Percentiles rank a stretch among this genome's conserved stretches.
Conservation (phyloP, 2,888 invertebrate species). For the Netelia inedita region DNA sequence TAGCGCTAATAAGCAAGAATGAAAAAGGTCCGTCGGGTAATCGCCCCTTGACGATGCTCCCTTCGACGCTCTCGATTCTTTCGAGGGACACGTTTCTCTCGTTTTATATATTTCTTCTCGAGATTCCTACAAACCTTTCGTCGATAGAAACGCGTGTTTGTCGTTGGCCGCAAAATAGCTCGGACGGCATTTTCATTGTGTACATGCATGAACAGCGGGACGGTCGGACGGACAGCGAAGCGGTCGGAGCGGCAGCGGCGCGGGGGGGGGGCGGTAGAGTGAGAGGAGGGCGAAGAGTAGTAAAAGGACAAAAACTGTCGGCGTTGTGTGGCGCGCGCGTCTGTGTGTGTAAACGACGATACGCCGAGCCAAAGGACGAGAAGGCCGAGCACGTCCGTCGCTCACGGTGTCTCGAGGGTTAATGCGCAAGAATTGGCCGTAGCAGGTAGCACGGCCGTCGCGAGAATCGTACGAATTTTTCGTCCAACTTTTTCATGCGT, state of each 20-base stretch:
- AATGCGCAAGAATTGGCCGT: background rate
- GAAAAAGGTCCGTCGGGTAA: background rate
- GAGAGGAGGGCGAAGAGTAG: background rate
- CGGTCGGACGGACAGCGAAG: conserved; percentile 1
- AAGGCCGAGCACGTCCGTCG: conserved; percentile 39
- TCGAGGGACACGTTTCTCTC: conserved; percentile 14
- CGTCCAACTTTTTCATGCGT: too few species aligned
- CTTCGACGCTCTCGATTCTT: background rate
- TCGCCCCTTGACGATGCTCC: background rate
- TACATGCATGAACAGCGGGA: conserved; percentile 37
- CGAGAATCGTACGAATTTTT: too few species aligned
- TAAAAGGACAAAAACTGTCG: too few species aligned
- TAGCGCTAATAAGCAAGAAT: background rate
- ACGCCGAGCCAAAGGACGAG: conserved; percentile 29
- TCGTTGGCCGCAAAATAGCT: conserved; percentile 59
- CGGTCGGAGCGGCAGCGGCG: background rate
- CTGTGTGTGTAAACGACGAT: conserved; percentile 21
- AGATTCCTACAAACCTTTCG: conserved; percentile 1
- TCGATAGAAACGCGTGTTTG: conserved; percentile 37
- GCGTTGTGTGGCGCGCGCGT: conserved; percentile 3
- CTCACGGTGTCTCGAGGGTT: background rate
- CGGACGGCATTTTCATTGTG: conserved; percentile 58
- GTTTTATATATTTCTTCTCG: background rate
- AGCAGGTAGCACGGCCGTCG: too few species aligned
- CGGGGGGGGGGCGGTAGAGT: background rate